Conservation (phyloP, 1,140 invertebrate genomes). For the Drosophila aff. region DNA sequence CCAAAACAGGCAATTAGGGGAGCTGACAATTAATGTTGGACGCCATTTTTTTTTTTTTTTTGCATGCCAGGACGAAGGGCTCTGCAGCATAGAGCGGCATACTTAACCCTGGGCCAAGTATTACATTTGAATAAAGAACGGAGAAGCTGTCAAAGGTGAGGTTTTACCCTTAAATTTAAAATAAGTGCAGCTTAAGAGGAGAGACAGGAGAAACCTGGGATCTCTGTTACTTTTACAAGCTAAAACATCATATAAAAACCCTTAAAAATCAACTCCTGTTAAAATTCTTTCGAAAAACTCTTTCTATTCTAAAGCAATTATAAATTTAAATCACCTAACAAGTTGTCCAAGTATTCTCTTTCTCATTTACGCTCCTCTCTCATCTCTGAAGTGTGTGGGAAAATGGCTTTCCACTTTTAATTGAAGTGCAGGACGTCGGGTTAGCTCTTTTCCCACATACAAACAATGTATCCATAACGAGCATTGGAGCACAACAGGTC, state of each 20-base stretch:
- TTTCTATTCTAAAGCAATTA: not conserved
- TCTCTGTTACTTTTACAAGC: not conserved
- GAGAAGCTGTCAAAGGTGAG: not conserved
- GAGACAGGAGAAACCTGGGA: not conserved
- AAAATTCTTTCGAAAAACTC: not conserved
- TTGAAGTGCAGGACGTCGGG: constrained; percentile 32
- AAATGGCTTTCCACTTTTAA: constrained; percentile 63
- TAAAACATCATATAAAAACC: not conserved
- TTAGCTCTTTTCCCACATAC: not conserved
- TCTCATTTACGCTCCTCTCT: not conserved
- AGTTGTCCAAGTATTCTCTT: not conserved
- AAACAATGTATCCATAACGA: constrained; percentile 50
- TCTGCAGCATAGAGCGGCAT: not conserved
- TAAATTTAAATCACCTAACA: not conserved
- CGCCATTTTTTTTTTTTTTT: constrained; percentile 19
- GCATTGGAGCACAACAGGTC: constrained; percentile 37
- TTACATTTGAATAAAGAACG: not conserved
- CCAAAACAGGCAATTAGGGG: constrained; percentile 56
- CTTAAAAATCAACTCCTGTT: not conserved
- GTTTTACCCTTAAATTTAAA: not conserved
- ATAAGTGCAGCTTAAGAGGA: not conserved
- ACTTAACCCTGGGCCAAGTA: not conserved
- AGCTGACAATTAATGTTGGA: constrained; percentile 53
- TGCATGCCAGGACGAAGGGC: not conserved
- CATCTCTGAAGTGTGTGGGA: constrained; percentile 33